Evolutionary conservation across 2,888 invertebrate species (phyloP), one percentile per base, ranked within the genome.

Genomic region (Chouioia cunea): DNA sequence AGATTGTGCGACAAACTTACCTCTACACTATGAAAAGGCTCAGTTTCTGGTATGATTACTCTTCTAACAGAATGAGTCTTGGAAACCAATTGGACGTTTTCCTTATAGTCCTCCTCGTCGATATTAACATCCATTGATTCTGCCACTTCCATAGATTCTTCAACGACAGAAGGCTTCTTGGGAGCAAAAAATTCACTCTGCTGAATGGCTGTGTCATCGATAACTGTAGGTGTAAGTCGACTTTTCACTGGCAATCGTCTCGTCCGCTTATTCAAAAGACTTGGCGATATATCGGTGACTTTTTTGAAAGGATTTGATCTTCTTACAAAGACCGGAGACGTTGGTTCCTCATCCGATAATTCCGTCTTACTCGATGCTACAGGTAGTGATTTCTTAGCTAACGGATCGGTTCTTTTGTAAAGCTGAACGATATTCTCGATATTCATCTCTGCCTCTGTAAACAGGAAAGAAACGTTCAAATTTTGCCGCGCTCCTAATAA

Each of bases 151-250:
- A 52, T 57, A 15, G 57, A 14, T 15, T 67, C 50, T 46, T 65
- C 64, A 43, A 54, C 20, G 10, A 73, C 48, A 10, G 57, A 36
- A 2, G 60, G 12, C 6, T 71, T 22, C 48, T 73, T 73, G 1
- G 77, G 48, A 48, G 57, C 63, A 66, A 85, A 85, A 72, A 81
- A 85, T 80, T 82, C 80, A 59, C 85, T 85, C 60, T 80, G 75
- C 10, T 74, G 53, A 4, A 80, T 54, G 16, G 66, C 71, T 48
- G 75, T 76, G 36, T 80, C 78, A 65, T 84, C 78, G 60, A 85
- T 79, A 20, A 84, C 77, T 15, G 85, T 85, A 43, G 80, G 78
- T 27, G 73, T 79, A 36, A 81, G 73, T 15, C 78, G 68, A 68
- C 75, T 77, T 50, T 76, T 78, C 10, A 78, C 68, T 18, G 75